phyloP scores from a whole-genome alignment of 2,797 vertebrate species.

The Rhadinocentrus ornatus region DNA sequence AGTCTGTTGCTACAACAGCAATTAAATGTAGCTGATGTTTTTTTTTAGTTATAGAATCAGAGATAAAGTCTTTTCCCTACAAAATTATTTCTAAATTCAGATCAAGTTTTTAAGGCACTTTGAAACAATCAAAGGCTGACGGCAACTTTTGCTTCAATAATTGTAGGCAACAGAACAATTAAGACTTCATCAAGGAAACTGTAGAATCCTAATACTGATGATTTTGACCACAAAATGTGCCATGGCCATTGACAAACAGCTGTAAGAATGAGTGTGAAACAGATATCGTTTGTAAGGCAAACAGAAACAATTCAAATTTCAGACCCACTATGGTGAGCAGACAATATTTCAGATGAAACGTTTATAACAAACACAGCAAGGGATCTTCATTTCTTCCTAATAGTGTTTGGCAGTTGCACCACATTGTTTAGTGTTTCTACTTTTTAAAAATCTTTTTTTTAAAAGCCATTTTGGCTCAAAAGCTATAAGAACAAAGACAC shows the following conservation, averaged over 20 bases:
- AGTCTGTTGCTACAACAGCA: constrained; percentile 24
- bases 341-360: constrained; percentile 28
- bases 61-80: constrained; percentile 7
- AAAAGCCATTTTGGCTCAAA: constrained; percentile 45
- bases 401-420: constrained; percentile 30
- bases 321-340: constrained; percentile 1
- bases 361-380: constrained; percentile 8
- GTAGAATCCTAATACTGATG: constrained; percentile 31
- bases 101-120: constrained; percentile 56
- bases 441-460: no score
- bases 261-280: background rate
- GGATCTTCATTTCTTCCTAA: constrained; percentile 2
- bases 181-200: background rate
- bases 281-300: constrained; percentile 18
- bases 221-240: constrained; percentile 28
- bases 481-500: constrained; percentile 34
- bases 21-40: background rate
- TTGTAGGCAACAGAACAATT: background rate
- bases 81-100: constrained; percentile 7
- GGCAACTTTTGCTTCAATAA: background rate
- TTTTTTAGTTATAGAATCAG: constrained; percentile 2
- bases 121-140: constrained; percentile 24
- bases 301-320: background rate
- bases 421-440: constrained; percentile 15
- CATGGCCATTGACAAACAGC: background rate